Base-by-base conservation (phyloP, 2,888 invertebrate genomes). In the Tetragnatha montana region DNA sequence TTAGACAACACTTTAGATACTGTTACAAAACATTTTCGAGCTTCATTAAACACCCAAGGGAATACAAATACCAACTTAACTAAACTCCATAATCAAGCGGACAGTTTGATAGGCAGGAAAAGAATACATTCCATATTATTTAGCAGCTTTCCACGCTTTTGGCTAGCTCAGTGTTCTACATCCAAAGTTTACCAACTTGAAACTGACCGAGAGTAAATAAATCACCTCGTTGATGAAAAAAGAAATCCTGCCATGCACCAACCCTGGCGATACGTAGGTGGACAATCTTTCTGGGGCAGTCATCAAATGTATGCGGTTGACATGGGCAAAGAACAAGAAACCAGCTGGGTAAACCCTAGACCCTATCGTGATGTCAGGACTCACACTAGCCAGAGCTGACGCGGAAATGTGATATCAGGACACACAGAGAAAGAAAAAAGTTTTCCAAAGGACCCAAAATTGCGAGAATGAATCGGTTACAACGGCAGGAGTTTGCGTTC, bases 241-340 rank as follows among this genome's bases (percentile, higher is more conserved):
- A 60, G 60, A 60, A 60, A 60, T 8, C 6, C 8, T 4, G 0
- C 8, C 60, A 10, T 47, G 60, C 60, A 10, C 60, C 79, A 79
- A 78, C 79, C 88, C 83, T 79, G 88, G 88, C 88, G 88, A 76
- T n/a, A 21, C 14, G 80, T 14, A 87, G 80, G 47, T 82, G 82
- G 60, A 82, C 82, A 17, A 88, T 88, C 71, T 88, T 78, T 78
- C 10, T 19, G 60, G 79, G 47, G 83, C 81, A 82, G 74, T 71
- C 79, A 74, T 88, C 79, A 83, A 60, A 88, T 88, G 88, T 88
- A 79, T 83, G 88, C 83, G 88, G 78, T 82, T 88, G 88, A 88
- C 88, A 88, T 74, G 60, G 78, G 88, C 81, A 79, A 83, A 83
- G 79, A 81, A 83, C 76, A 79, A 88, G 76, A 83, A 49, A 49